Evolutionary conservation across 2,888 invertebrate genomes (phyloP), one percentile per base, ranked within the genome.

Genomic region (Cryptocephalus moraei): DNA sequence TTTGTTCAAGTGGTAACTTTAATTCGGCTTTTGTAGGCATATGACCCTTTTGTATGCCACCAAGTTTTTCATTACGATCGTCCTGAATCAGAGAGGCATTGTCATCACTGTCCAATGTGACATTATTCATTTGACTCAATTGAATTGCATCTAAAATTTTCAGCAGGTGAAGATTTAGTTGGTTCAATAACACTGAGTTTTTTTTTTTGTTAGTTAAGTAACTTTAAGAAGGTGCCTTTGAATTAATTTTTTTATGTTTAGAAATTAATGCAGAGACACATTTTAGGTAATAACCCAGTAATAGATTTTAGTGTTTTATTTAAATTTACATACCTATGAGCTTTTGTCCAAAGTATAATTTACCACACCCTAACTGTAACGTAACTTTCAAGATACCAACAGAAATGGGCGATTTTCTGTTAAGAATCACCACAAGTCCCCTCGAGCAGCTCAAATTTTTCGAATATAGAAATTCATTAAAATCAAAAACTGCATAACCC

Each of bases 281-380:
- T n/a, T n/a, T n/a, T n/a, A n/a, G n/a, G n/a, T n/a, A n/a, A n/a
- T n/a, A 22, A 22, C 22, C 22, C 22, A 22, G 22, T 22, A 4
- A 22, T 22, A 22, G 22, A 22, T 22, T 22, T n/a, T n/a, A n/a
- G 22, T 22, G 22, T 22, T 22, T 22, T 22, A 22, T 22, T 22
- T 22, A 22, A 4, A 22, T 22, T 22, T 22, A 54, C 59, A 62
- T 62, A 73, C 72, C 72, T 52, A 74, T 59, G 58, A 73, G 73
- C 54, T 75, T 70, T 58, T 69, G 71, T 36, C 75, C 76, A 62
- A 75, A 76, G 58, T 75, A 72, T 42, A 71, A 59, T 55, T 65
- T 64, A 52, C 73, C 73, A 55, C 71, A 72, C 8, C 75, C 75
- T 45, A 77, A 64, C 56, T 74, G 73, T 32, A 71, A 55, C 4